Evolutionary conservation across 2,113 vertebrate genomes (phyloP), one percentile per base, ranked within the genome.

Genomic region (Bungarus multicinctus): DNA sequence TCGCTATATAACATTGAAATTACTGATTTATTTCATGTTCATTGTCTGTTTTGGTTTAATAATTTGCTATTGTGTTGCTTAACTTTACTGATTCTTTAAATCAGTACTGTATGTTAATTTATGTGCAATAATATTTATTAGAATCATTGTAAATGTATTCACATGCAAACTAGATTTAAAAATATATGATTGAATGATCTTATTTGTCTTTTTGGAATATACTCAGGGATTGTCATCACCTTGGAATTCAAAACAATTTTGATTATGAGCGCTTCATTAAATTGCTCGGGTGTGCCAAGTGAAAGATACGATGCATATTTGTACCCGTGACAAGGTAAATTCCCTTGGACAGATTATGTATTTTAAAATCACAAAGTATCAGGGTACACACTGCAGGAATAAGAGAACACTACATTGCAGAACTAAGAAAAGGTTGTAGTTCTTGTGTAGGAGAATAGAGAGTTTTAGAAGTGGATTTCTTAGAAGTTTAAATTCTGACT

Each of bases 201-300:
- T 53, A 30, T 94, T 27, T 94, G 85, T 94, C 89, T 91, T 81
- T 96, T 91, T 96, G 96, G 87, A 95, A 96, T 94, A 9, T 94
- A 96, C 95, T 69, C 94, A 99, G 99, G 95, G 99, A 99, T 93
- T 99, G 99, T 93, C 97, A 99, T 95, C 98, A 99, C 89, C 98
- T 99, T 45, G 99, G 99, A 90, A 99, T 99, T 95, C 98, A 98
- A 47, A 99, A 99, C 94, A 99, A 98, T 95, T 99, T 99, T 96
- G 99, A 99, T 95, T 97, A 99, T 89, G 97, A 93, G 1, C 98
- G 99, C 52, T 98, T 98, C 95, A 96, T 99, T 12, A 98, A 98
- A 93, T 99, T 97, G 98, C 97, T 34, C 98, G 99, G 5, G 98
- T 99, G 87, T 99, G 98, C 97, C 97, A 98, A 39, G 98, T 98